Evolutionary conservation across 2,888 invertebrate species (phyloP), one percentile per base, ranked within the genome.

Genomic region (Ernsta delagoae): DNA sequence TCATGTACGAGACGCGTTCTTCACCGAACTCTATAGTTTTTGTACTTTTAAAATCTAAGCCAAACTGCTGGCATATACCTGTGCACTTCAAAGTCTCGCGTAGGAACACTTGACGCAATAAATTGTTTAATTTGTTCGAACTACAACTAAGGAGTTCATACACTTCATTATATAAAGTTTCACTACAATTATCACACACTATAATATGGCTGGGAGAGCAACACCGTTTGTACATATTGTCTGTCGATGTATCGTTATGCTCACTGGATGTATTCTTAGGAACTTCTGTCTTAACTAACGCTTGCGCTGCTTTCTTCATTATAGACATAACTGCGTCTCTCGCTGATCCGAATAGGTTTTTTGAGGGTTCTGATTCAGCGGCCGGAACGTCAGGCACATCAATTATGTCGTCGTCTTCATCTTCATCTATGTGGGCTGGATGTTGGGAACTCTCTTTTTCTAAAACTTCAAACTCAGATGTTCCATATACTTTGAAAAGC

Each of bases 401-500:
- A 72, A 94, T 94, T 72, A 95, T 95, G 73, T 96, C 96, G 71
- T 96, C 96, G 72, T 92, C 92, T 75, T 95, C 96, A 72, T 96
- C 96, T 41, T 96, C 94, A 63, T 96, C 96, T 48, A 94, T 95
- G 69, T 94, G 93, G 56, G 94, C 89, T n/a, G 94, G 94, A 74
- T 95, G 96, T 67, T 94, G 94, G 12, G 96, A 95, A 77, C 96
- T 96, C 83, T 97, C 97, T 65, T 97, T 97, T 83, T 97, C 97
- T 60, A 98, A 89, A 1, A 97, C 98, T 85, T 98, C 98, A 83
- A 97, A 98, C 83, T 98, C 98, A 11, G 98, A 98, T 2, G 98
- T 98, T 16, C 99, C 99, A 83, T 97, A 98, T 1, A 98, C 97
- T 72, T 97, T 96, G 86, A 99, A 97, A 62, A 99, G 94, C n/a